Evolutionary conservation across 2,113 vertebrate genomes (phyloP).

Genomic region (Raja brachyura): DNA sequence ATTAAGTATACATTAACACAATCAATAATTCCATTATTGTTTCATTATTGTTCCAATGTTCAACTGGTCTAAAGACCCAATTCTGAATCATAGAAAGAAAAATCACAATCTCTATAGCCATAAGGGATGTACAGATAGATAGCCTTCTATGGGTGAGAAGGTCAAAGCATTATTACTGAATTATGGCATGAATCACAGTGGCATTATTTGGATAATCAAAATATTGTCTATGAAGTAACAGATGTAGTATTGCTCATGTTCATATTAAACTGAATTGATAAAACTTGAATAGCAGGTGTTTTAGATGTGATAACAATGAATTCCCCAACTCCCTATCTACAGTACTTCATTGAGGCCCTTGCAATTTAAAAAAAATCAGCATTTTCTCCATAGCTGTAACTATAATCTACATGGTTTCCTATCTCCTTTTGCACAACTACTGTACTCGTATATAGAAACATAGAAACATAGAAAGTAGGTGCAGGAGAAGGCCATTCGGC

Average conservation of each 20-base stretch:
- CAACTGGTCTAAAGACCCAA: neutral
- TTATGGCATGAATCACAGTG: neutral
- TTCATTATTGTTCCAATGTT: neutral
- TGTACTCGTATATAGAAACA: no score
- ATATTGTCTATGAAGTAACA: neutral
- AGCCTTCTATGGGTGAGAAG: neutral
- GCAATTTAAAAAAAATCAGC: no score
- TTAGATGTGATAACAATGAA: no score
- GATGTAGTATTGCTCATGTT: neutral
- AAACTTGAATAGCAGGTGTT: neutral
- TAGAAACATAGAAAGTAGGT: no score
- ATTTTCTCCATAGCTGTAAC: no score
- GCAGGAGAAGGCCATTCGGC: no score
- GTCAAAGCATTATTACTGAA: neutral
- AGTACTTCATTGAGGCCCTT: no score
- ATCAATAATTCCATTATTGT: neutral
- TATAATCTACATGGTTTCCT: no score
- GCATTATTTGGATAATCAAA: neutral
- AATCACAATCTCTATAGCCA: neutral
- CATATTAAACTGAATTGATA: slow-evolving; percentile 9
- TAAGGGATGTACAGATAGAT: neutral
- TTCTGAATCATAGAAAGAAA: neutral
- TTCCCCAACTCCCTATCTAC: no score
- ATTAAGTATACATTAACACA: neutral
- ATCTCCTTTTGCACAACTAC: no score